Evolutionary conservation across 2,888 invertebrate genomes (phyloP), one percentile per base, ranked within the genome.

Genomic region (Eupithecia abbreviata): DNA sequence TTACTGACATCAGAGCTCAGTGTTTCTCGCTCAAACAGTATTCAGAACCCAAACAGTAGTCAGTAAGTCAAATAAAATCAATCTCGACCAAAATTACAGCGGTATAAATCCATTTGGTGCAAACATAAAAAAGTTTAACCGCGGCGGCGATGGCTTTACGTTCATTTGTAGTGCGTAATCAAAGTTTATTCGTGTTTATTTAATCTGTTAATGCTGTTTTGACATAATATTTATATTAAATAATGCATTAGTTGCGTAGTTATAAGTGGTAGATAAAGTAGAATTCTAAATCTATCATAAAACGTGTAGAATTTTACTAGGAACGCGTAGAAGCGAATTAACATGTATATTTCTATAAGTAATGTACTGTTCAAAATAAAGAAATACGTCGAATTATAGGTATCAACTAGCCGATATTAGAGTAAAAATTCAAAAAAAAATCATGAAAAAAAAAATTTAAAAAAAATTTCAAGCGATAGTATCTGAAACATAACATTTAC

Each of bases 161-260:
- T 47, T 69, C 18, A 18, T 69, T 62, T 62, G 30, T 66, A 66
- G 41, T 66, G 15, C 18, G 47, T n/a, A 68, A 69, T 47, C 69
- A 30, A 30, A 13, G 69, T 47, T 49, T 47, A 30, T 69, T 69
- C 49, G 18, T 62, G 62, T 30, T 62, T 30, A 62, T 30, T 62
- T 30, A 30, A 62, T 41, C 58, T 47, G 73, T 74, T 70, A 76
- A 74, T 74, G 51, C 47, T 3, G 42, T 74, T 68, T 47, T 18
- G 47, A 45, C 47, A 13, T 30, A 47, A 18, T 49, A 66, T 66
- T 66, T 13, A 43, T 68, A 15, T 67, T 67, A 42, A 42, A n/a
- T 41, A 42, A 7, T 13, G 5, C 12, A 13, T 66, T 66, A 66
- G 4, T 58, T 55, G n/a, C 55, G 58, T 58, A n/a, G 18, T 58